Evolutionary conservation across 1,140 invertebrate genomes (phyloP).

Genomic region (Choristoneura fumiferana): DNA sequence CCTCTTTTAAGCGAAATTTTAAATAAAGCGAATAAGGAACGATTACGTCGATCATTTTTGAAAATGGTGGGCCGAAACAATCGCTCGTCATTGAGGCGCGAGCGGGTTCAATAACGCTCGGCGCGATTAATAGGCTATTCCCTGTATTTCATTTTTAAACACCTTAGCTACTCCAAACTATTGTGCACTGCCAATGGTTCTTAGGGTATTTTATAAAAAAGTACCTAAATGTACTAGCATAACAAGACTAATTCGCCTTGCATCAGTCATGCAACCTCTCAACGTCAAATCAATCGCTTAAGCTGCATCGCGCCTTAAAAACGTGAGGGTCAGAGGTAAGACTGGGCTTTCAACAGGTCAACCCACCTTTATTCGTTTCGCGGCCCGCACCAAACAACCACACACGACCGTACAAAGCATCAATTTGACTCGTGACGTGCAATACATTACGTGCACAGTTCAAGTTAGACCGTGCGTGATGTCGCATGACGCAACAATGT

Average conservation of each 20-base stretch:
- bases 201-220: too few species aligned
- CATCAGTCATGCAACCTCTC: neutral
- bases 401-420: neutral
- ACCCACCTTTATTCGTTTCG: constrained; percentile 2
- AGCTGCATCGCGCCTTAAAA: neutral
- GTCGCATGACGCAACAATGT: constrained; percentile 41
- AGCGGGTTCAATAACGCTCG: too few species aligned
- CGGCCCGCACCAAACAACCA: neutral
- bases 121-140: too few species aligned
- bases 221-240: too few species aligned
- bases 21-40: constrained; percentile 57
- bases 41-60: constrained; percentile 60
- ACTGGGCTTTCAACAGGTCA: constrained; percentile 11
- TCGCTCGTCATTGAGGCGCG: constrained; percentile 34
- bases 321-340: constrained; percentile 13
- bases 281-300: constrained; percentile 1
- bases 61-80: constrained; percentile 55
- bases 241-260: too few species aligned
- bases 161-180: too few species aligned
- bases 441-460: constrained; percentile 32
- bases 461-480: constrained; percentile 25
- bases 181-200: too few species aligned
- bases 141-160: too few species aligned
- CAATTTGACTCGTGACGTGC: constrained; percentile 14
- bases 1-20: constrained; percentile 69